Conservation (phyloP, 2,888 invertebrate genomes). For the Stomorhina lunata region DNA sequence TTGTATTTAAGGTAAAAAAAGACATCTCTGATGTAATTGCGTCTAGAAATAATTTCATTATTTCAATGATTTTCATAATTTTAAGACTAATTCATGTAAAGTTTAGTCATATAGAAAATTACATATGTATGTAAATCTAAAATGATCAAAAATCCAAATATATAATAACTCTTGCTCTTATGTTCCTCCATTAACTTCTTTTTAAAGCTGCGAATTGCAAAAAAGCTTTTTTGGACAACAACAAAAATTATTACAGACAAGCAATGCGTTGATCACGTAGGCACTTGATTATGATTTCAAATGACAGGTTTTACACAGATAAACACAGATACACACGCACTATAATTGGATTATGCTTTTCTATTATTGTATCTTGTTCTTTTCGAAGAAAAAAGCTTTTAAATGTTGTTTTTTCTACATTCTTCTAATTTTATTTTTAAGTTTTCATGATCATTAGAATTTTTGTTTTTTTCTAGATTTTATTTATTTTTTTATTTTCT, state of each 20-base stretch:
- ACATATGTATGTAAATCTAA: no score
- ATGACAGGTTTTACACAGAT: background rate
- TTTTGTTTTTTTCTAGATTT: constrained; percentile 1
- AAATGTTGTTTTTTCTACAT: background rate
- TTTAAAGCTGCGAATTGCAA: background rate
- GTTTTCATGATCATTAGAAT: background rate
- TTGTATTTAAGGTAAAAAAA: no score
- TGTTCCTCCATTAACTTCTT: no score
- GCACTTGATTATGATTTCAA: constrained; percentile 23
- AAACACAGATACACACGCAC: background rate
- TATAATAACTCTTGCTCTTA: no score
- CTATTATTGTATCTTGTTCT: background rate
- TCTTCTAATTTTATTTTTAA: background rate
- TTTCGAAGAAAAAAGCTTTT: constrained; percentile 33
- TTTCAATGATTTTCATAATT: no score
- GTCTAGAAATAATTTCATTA: no score
- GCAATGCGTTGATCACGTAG: background rate
- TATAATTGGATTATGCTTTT: background rate
- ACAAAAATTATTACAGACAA: background rate
- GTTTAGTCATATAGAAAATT: no score
- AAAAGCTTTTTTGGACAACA: constrained; percentile 11
- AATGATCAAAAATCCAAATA: no score
- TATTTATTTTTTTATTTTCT: constrained; percentile 10
- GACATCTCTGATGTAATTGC: no score
- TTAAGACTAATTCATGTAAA: no score